Evolutionary conservation across 2,888 invertebrate genomes (phyloP).

Genomic region (Chorisops tibialis): DNA sequence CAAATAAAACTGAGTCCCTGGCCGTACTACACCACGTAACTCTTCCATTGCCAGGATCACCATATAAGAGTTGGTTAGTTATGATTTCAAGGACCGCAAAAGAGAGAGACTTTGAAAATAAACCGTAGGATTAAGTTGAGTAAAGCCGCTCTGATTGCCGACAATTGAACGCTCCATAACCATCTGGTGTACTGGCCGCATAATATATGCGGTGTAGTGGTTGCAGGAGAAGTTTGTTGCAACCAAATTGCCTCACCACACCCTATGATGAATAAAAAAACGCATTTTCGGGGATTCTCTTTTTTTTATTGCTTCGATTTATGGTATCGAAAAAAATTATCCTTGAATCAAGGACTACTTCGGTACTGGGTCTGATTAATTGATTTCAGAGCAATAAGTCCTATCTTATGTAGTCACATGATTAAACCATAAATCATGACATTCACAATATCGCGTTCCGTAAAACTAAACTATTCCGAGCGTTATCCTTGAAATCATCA

Average conservation of each 20-base stretch:
- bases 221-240: background rate
- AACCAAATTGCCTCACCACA: background rate
- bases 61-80: constrained; percentile 10
- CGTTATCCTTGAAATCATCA: background rate
- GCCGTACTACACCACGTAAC: background rate
- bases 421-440: constrained; percentile 21
- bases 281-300: constrained; percentile 9
- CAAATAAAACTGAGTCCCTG: constrained; percentile 7
- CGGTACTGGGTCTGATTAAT: constrained; percentile 6
- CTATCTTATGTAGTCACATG: background rate
- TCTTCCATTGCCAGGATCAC: background rate
- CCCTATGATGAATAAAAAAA: constrained; percentile 5
- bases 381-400: background rate
- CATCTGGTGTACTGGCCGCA: constrained; percentile 1
- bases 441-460: background rate
- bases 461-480: background rate
- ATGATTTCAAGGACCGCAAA: constrained; percentile 7
- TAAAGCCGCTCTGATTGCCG: constrained; percentile 33
- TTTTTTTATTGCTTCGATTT: constrained; percentile 20
- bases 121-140: constrained; percentile 31
- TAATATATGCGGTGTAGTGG: background rate
- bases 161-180: constrained; percentile 25
- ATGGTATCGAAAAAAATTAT: background rate
- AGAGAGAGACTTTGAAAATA: constrained; percentile 31
- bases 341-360: background rate